Evolutionary conservation across 1,140 invertebrate genomes (phyloP), one percentile per base, ranked within the genome.

Genomic region (Formica selysi): DNA sequence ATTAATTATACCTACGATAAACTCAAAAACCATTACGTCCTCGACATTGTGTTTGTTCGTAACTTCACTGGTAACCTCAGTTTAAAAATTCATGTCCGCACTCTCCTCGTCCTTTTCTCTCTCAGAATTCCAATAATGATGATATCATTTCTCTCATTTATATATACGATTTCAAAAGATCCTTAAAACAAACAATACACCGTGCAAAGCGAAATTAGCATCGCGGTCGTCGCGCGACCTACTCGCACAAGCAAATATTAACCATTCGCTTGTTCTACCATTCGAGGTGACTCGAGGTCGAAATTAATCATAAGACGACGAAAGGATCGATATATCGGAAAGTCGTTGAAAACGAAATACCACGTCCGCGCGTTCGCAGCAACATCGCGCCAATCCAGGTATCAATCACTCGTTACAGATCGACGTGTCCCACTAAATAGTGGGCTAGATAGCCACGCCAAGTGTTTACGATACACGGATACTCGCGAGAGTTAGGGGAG

Each of bases 1-100:
- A 83, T 83, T 83, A 83, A 83, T 83, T 74, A 61, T 29, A 61
- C 13, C 29, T 26, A 61, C 22, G 68, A 83, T 83, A 74, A 83
- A 74, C 68, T 83, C 29, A 32, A 81, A 61, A 81, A 54, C 26
- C 79, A 81, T 73, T 81, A 81, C 38, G 68, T 19, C n/a, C 54
- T 83, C 54, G 38, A 32, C 68, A 74, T 44, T 41, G 79, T 44
- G 65, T 70, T 65, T 22, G 51, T 26, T 32, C 32, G 26, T 59
- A 59, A 29, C 38, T 61, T 61, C 26, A 48, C 16, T 48, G 67
- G 8, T 41, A 44, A 44, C 10, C 11, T 44, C 10, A 13, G 26
- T 61, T 83, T 44, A 74, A 83, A 41, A 83, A 74, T 74, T 38
- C 16, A n/a, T 48, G 29, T 51, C 19, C 29, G 16, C 19, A 29